These are phyloP conservation scores for Benthosema pterotum DNA, from an alignment of 2,797 vertebrate species.

Conservation along the genomic window DNA sequence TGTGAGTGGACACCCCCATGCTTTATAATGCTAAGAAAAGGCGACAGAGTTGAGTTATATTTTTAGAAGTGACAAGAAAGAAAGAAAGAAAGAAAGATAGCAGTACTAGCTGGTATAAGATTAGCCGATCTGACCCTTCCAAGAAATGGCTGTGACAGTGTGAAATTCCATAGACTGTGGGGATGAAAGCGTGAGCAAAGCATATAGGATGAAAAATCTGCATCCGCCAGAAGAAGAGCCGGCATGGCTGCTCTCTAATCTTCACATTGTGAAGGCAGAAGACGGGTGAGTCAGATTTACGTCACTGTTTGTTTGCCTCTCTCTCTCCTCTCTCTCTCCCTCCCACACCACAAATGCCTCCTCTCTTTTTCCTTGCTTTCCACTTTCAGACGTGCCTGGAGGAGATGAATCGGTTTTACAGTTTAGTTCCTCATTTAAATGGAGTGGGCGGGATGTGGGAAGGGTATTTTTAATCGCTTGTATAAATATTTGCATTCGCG, in stretches of 20 bases:
- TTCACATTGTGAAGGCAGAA: slow-evolving; percentile 80
- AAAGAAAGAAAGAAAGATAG: slow-evolving; percentile 37
- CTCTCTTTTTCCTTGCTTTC: slow-evolving; percentile 77
- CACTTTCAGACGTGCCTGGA: slow-evolving; percentile 76
- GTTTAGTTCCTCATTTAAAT: slow-evolving; percentile 80
- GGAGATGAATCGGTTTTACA: slow-evolving; percentile 78
- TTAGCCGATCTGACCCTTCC: slow-evolving; percentile 70
- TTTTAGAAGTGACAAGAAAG: slow-evolving; percentile 42
- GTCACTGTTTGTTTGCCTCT: slow-evolving; percentile 80
- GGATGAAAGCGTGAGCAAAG: slow-evolving; percentile 82
- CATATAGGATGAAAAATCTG: slow-evolving; percentile 78
- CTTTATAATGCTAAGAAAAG: slow-evolving; percentile 39
- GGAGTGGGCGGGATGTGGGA: slow-evolving; percentile 77
- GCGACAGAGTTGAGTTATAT: slow-evolving; percentile 14
- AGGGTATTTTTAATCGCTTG: slow-evolving; percentile 81
- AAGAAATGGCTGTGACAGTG: slow-evolving; percentile 79
- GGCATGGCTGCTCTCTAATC: slow-evolving; percentile 80
- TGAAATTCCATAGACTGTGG: slow-evolving; percentile 77
- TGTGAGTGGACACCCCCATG: neutral
- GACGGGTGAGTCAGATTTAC: slow-evolving; percentile 84
- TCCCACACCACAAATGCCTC: slow-evolving; percentile 74
- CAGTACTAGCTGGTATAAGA: slow-evolving; percentile 51
- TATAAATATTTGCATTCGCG: slow-evolving; percentile 85
- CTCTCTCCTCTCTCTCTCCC: slow-evolving; percentile 41
- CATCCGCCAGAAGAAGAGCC: slow-evolving; percentile 75